These are phyloP conservation scores for Platyrinchus mystaceus DNA, from an alignment of 2,797 vertebrate species.

Conservation along the genomic window DNA sequence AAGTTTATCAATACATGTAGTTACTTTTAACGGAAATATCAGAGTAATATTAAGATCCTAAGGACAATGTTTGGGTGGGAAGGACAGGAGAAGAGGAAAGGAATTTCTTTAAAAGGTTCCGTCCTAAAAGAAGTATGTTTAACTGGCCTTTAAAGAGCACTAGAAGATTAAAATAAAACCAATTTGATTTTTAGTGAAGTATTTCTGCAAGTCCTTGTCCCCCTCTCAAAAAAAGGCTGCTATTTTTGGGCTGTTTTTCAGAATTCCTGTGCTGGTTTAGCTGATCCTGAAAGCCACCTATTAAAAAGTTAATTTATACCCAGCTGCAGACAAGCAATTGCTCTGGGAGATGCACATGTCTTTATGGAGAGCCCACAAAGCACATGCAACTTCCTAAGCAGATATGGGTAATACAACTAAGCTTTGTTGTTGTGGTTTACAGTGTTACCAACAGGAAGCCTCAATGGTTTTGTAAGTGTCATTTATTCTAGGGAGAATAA, in stretches of 20 bases:
- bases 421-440: slow-evolving; percentile 58
- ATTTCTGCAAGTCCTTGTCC: neutral
- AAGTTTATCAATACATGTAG: neutral
- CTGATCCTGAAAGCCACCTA: neutral
- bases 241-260: neutral
- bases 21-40: neutral
- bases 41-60: neutral
- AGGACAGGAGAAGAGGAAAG: neutral
- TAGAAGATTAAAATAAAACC: neutral
- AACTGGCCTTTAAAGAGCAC: neutral
- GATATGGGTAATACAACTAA: neutral
- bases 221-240: neutral
- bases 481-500: slow-evolving; percentile 37
- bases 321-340: neutral
- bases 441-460: slow-evolving; percentile 64
- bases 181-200: neutral
- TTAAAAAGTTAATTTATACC: neutral
- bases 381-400: slow-evolving; percentile 9
- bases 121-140: neutral
- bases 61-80: neutral
- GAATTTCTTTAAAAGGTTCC: neutral
- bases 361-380: neutral
- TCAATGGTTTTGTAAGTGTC: slow-evolving; percentile 54
- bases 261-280: neutral
- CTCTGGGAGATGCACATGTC: neutral